phyloP scores from a whole-genome alignment of 2,113 vertebrate genomes.

The Garra rufa region DNA sequence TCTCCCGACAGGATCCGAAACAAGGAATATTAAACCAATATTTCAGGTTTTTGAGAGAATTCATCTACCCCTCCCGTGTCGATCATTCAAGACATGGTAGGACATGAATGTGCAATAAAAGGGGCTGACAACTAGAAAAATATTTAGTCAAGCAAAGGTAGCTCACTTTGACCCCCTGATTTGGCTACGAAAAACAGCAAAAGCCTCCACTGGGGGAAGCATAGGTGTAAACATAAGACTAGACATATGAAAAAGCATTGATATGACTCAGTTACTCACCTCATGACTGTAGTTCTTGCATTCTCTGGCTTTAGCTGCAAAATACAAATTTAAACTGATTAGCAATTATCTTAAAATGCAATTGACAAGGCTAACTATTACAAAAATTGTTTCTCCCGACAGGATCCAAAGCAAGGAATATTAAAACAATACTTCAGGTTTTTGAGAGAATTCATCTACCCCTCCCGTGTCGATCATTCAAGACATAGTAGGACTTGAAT shows the following conservation, averaged over 20 bases:
- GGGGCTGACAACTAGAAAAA: not conserved
- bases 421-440: conserved; percentile 71
- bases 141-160: conserved; percentile 9
- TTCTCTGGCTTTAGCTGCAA: not conserved
- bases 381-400: conserved; percentile 71
- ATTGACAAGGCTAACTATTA: not conserved
- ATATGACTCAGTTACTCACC: too few relatives aligned
- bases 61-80: conserved; percentile 68
- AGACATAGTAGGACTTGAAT: conserved; percentile 75
- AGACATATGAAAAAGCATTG: too few relatives aligned
- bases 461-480: conserved; percentile 78
- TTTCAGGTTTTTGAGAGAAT: conserved; percentile 78
- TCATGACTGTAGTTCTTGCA: not conserved
- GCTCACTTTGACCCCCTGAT: conserved; percentile 42
- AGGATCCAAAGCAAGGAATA: conserved; percentile 70
- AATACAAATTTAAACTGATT: not conserved
- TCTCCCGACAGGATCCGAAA: conserved; percentile 76
- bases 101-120: conserved; percentile 71
- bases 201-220: too few relatives aligned
- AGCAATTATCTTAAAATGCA: not conserved
- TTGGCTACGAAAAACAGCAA: too few relatives aligned
- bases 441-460: conserved; percentile 69
- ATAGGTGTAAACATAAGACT: too few relatives aligned
- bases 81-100: conserved; percentile 79
- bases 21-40: conserved; percentile 58